A percentile compares a stretch with the other conserved stretches of the same genome.
Evolutionary conservation across 2,113 vertebrate species (phyloP).

Genomic region (Gadus macrocephalus): DNA sequence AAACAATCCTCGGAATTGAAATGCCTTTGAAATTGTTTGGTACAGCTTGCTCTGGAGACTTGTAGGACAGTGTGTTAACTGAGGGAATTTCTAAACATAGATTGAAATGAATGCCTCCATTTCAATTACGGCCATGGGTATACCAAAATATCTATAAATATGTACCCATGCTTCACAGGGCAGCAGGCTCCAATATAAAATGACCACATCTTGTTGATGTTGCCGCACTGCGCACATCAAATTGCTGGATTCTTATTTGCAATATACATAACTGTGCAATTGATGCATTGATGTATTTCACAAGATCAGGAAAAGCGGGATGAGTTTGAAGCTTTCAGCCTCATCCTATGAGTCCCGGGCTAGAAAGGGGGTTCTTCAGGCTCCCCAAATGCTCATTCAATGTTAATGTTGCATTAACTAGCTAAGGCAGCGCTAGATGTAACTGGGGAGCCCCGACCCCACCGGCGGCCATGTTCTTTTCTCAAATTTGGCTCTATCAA

Average conservation of each 20-base stretch:
- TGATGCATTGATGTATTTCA: conserved; percentile 24
- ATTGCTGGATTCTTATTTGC: conserved; percentile 25
- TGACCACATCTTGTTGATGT: background rate
- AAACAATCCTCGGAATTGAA: background rate
- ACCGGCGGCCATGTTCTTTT: conserved; percentile 71
- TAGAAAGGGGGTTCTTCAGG: conserved; percentile 29
- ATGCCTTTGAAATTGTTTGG: conserved; percentile 11
- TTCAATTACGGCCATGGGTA: background rate
- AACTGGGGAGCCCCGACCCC: conserved; percentile 7
- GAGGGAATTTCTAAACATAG: conserved; percentile 8
- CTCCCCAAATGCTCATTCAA: conserved; percentile 34
- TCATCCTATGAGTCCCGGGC: conserved; percentile 45
- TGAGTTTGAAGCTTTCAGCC: conserved; percentile 44
- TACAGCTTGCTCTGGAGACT: conserved; percentile 16
- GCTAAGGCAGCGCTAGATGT: conserved; percentile 37
- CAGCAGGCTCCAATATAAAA: background rate
- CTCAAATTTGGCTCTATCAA: conserved; percentile 61
- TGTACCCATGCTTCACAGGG: background rate
- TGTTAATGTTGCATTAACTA: conserved; percentile 51
- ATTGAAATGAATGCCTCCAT: background rate
- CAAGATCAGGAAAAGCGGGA: conserved; percentile 39
- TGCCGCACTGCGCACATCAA: conserved; percentile 31
- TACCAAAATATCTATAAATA: background rate
- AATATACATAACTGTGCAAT: conserved; percentile 19
- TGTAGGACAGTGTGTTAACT: too few species aligned